Evolutionary conservation across 1,140 invertebrate genomes (phyloP).

Genomic region (Arion vulgaris): DNA sequence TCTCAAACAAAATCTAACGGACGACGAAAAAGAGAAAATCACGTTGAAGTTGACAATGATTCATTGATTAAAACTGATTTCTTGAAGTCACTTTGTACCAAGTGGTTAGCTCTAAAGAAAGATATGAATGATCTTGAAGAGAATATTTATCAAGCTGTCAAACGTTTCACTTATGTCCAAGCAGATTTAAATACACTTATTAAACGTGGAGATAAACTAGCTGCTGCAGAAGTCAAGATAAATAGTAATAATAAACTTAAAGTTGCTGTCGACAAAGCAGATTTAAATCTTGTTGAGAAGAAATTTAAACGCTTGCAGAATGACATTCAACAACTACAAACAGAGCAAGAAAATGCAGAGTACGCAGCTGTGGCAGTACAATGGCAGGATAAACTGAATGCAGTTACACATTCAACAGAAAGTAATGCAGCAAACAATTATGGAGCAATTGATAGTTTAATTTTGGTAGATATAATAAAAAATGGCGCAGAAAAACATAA

Average conservation of each 20-base stretch:
- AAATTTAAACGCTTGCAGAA: neutral
- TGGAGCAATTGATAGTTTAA: neutral
- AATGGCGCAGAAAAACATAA: neutral
- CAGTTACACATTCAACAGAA: neutral
- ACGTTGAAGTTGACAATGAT: neutral
- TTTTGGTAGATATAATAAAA: neutral
- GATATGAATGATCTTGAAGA: neutral
- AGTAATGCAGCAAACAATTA: neutral
- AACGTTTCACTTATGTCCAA: neutral
- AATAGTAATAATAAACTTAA: neutral
- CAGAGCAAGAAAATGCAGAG: neutral
- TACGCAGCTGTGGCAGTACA: neutral
- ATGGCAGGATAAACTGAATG: neutral
- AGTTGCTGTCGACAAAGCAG: neutral
- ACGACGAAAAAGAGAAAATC: neutral
- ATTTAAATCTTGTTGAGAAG: neutral
- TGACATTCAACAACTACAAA: neutral
- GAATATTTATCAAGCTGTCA: neutral
- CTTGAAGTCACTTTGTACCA: neutral
- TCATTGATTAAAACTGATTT: neutral
- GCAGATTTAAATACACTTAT: neutral
- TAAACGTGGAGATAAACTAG: neutral
- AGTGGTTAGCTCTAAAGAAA: neutral
- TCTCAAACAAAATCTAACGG: no score
- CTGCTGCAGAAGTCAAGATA: neutral